These are phyloP conservation scores for Ptychobarbus kaznakovi DNA, from an alignment of 2,797 vertebrate genomes.

Conservation along the genomic window DNA sequence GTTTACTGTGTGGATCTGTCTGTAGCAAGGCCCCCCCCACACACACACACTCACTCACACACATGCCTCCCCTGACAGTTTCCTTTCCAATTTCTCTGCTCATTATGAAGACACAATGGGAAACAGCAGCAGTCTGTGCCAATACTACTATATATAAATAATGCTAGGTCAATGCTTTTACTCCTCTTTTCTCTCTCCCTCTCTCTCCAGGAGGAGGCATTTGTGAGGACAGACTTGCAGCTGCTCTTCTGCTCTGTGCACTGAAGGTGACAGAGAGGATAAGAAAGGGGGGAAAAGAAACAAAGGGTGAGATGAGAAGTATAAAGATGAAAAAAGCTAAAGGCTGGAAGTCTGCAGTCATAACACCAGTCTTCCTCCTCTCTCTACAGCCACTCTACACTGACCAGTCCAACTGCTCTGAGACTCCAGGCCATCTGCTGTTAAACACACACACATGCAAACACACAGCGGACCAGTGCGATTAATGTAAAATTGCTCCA, in stretches of 20 bases:
- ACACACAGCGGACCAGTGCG: conserved; percentile 28
- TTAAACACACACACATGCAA: conserved; percentile 44
- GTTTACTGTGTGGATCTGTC: conserved; percentile 68
- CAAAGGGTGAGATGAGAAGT: conserved; percentile 68
- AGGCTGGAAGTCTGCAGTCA: conserved; percentile 28
- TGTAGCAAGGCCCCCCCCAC: conserved; percentile 63
- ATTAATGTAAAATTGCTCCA: conserved; percentile 46
- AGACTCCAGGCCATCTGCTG: conserved; percentile 48
- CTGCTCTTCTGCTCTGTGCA: conserved; percentile 69
- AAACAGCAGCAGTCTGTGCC: conserved; percentile 75
- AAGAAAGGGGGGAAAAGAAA: not conserved
- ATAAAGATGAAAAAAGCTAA: conserved; percentile 62
- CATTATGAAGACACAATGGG: conserved; percentile 81
- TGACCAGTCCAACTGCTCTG: conserved; percentile 41
- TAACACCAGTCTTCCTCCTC: conserved; percentile 56
- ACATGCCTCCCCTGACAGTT: conserved; percentile 66
- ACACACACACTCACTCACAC: conserved; percentile 46
- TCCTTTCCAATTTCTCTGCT: conserved; percentile 73
- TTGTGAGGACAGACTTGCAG: conserved; percentile 38
- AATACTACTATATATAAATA: conserved; percentile 81
- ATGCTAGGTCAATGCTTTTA: conserved; percentile 82
- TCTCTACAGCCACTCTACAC: conserved; percentile 24
- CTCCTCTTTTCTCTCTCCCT: conserved; percentile 59
- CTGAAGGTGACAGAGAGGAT: conserved; percentile 53
- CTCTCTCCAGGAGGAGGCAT: conserved; percentile 19